These are phyloP conservation scores for Acarapis woodi DNA, from an alignment of 1,140 invertebrate species.

Conservation along the genomic window DNA sequence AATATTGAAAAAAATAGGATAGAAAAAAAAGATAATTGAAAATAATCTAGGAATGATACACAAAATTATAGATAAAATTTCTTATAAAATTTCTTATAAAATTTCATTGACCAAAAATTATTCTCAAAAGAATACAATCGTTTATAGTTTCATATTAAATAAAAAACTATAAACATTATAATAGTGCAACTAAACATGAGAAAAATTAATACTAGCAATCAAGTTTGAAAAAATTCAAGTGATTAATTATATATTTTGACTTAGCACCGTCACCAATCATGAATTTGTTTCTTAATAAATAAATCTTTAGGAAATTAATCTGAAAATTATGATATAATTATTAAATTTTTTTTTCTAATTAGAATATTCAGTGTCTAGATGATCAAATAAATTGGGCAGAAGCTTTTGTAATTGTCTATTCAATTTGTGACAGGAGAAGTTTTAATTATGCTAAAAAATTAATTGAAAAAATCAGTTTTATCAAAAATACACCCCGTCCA, in stretches of 20 bases:
- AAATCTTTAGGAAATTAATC: no score
- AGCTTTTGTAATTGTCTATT: slow-evolving; percentile 55
- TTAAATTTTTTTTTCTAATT: slow-evolving; percentile 20
- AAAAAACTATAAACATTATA: no score
- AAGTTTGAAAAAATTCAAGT: neutral
- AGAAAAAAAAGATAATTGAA: neutral
- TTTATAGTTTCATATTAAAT: no score
- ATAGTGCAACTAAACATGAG: no score
- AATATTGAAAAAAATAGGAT: neutral
- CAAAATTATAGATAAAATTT: neutral
- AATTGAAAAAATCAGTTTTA: slow-evolving; percentile 32
- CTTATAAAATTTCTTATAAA: neutral
- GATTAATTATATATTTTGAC: neutral
- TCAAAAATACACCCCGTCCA: slow-evolving; percentile 12
- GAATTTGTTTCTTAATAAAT: neutral
- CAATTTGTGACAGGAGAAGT: slow-evolving; percentile 36
- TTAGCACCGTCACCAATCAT: neutral
- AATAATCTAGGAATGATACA: neutral
- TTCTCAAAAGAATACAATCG: no score
- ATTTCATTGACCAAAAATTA: no score
- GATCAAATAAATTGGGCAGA: slow-evolving; percentile 51
- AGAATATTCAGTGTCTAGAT: slow-evolving; percentile 35
- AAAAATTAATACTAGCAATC: no score
- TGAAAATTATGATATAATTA: neutral
- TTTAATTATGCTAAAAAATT: slow-evolving; percentile 40